Evolutionary conservation across 2,888 invertebrate species (phyloP).

Genomic region (Ornithoptera priamus): DNA sequence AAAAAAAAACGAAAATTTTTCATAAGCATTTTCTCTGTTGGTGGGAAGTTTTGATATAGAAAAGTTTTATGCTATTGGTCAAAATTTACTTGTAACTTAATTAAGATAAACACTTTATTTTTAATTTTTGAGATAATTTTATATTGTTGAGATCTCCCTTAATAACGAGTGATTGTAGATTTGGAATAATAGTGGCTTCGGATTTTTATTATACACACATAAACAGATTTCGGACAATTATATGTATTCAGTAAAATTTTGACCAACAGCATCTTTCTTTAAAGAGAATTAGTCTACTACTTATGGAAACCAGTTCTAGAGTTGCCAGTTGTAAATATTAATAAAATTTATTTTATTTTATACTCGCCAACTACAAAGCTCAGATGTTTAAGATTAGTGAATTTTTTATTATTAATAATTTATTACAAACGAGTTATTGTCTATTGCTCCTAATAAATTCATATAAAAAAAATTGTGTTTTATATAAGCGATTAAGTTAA

Average conservation of each 20-base stretch:
- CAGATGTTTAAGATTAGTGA: slow-evolving; percentile 15
- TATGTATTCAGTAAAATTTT: background rate
- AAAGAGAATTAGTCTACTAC: background rate
- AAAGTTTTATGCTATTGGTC: no score
- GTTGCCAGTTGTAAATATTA: slow-evolving; percentile 17
- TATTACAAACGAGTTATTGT: slow-evolving; percentile 28
- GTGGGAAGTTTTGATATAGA: no score
- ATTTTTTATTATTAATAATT: slow-evolving; percentile 28
- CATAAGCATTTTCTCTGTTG: no score
- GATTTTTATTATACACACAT: no score
- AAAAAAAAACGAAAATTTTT: no score
- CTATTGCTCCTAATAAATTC: slow-evolving; percentile 27
- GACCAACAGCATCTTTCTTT: background rate
- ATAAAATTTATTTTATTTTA: slow-evolving; percentile 9
- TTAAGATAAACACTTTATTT: no score
- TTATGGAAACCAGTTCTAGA: background rate
- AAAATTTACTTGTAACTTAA: no score
- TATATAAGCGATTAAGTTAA: slow-evolving; percentile 47
- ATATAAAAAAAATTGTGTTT: slow-evolving; percentile 35
- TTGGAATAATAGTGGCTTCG: no score
- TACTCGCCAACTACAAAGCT: slow-evolving; percentile 11
- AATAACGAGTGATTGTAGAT: no score
- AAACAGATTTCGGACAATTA: no score
- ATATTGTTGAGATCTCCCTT: no score
- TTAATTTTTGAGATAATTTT: no score